These are phyloP conservation scores for Unio delphinus DNA, from an alignment of 2,888 invertebrate genomes.

Conservation along the genomic window DNA sequence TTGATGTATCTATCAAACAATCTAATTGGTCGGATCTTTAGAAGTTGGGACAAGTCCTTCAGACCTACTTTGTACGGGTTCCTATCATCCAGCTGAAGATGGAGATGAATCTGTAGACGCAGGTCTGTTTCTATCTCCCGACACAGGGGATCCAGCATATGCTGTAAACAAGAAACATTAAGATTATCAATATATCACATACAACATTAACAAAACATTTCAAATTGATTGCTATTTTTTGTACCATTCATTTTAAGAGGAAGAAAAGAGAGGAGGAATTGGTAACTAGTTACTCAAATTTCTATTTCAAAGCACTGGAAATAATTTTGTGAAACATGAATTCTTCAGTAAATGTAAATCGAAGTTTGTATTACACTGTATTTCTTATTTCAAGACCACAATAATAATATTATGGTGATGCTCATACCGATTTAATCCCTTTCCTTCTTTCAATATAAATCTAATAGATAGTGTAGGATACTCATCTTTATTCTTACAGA, in stretches of 20 bases:
- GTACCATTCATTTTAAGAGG: neutral
- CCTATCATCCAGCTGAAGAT: constrained; percentile 80
- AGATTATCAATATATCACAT: neutral
- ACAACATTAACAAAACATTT: neutral
- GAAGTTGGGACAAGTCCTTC: constrained; percentile 77
- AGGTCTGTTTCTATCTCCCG: constrained; percentile 93
- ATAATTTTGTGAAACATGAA: too few species aligned
- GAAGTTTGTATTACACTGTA: too few species aligned
- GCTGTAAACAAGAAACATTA: constrained; percentile 40
- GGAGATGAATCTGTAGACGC: constrained; percentile 91
- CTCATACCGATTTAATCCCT: neutral
- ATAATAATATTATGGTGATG: neutral
- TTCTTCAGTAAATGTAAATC: too few species aligned
- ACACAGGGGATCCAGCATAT: constrained; percentile 79
- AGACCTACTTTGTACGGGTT: constrained; percentile 82
- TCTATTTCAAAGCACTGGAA: too few species aligned
- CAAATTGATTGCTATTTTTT: neutral
- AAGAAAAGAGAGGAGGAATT: too few species aligned
- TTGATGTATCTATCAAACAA: constrained; percentile 77
- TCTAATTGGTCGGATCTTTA: constrained; percentile 75
- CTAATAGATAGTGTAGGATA: too few species aligned
- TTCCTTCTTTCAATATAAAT: too few species aligned
- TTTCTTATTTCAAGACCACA: too few species aligned
- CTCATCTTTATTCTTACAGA: too few species aligned
- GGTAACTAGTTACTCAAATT: too few species aligned